Base-by-base conservation (phyloP, 2,888 invertebrate species). In the Dysmachus trigonus region DNA sequence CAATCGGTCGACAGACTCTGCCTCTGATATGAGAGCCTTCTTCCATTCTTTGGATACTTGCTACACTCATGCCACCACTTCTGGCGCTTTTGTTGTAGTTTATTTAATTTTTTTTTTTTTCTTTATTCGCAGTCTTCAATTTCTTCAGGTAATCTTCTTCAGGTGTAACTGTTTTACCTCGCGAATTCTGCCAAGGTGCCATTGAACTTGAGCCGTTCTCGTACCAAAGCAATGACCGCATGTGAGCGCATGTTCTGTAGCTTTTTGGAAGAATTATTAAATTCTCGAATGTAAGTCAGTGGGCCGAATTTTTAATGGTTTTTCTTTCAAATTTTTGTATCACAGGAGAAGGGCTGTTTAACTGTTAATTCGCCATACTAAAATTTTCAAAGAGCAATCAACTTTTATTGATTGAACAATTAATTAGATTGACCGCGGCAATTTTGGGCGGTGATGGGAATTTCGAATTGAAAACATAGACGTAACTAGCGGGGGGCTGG, bases 161-260 rank as follows among this genome's bases (percentile, higher is more conserved):
- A 83, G 30, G 72, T 83, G 72, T 72, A 71, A 72, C 83, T 83
- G 72, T 72, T 72, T 38, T 27, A 33, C 18, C 41, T 73, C 15
- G 73, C 73, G n/a, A 27, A 33, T 8, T 31, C n/a, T 83, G 22
- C 31, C 27, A 3, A 18, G 10, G 27, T 83, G 83, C 72, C 83
- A 83, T 72, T 83, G 83, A 83, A 83, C 83, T 72, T 83, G 53
- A 81, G 31, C 62, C 3, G 27, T 18, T n/a, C 62, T 27, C 13
- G 10, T 18, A 62, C 22, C 0, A n/a, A 22, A 62, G 38, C 22
- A 18, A 62, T 62, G 10, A 62, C 18, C 62, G 62, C 1, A 2
- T 13, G 6, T 41, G 41, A 4, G 10, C 2, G 8, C 41, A 41
- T 0, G 27, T 27, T 7, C 8, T 22, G 8, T 4, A 41, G 4